phyloP scores from a whole-genome alignment of 1,140 invertebrate genomes.

The Papilio xuthus region DNA sequence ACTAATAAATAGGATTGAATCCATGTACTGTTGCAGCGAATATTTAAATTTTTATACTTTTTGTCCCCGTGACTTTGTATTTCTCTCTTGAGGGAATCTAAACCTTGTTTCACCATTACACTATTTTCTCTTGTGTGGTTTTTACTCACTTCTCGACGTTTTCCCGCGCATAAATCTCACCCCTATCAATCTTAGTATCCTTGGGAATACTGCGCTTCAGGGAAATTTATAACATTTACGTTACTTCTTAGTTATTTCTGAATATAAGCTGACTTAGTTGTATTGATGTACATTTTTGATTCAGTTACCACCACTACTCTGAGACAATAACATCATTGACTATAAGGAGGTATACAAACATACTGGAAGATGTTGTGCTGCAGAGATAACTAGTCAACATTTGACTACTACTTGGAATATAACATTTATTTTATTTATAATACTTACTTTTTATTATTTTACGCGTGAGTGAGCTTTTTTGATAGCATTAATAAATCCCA shows the following conservation, averaged over 20 bases:
- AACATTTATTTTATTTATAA: too few species aligned
- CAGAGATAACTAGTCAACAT: too few species aligned
- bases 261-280: background rate
- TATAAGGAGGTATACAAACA: too few species aligned
- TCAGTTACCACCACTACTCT: background rate
- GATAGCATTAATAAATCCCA: too few species aligned
- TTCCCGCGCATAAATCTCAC: conserved; percentile 4
- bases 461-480: too few species aligned
- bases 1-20: too few species aligned
- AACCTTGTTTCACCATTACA: background rate
- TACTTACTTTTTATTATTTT: too few species aligned
- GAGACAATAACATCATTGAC: too few species aligned
- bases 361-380: too few species aligned
- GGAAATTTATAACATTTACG: conserved; percentile 13
- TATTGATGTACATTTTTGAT: background rate
- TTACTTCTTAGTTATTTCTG: background rate
- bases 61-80: background rate
- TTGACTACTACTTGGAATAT: too few species aligned
- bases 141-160: background rate
- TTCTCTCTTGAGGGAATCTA: background rate
- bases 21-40: too few species aligned
- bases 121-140: background rate
- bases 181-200: conserved; percentile 8
- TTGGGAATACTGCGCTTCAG: background rate
- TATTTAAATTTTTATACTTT: background rate